phyloP scores from a whole-genome alignment of 2,888 invertebrate genomes.

The Synergus japonicus region DNA sequence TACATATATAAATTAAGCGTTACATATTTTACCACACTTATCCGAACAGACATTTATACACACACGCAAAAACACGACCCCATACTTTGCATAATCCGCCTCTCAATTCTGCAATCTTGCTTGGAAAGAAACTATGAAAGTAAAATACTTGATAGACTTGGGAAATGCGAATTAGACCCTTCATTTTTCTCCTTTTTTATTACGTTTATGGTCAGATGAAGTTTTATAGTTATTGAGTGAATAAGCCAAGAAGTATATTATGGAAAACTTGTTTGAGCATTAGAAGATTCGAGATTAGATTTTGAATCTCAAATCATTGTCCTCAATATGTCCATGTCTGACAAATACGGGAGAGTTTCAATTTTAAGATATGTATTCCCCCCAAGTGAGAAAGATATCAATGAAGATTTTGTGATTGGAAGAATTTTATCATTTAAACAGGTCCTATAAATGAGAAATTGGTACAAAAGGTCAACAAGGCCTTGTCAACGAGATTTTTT shows the following conservation, averaged over 20 bases:
- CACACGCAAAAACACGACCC: conserved; percentile 31
- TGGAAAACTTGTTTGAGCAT: too few relatives aligned
- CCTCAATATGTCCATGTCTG: conserved; percentile 7
- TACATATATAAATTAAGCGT: conserved; percentile 1
- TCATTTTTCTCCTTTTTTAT: conserved; percentile 17
- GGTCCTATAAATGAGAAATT: background rate
- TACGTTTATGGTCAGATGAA: background rate
- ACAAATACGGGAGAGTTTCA: background rate
- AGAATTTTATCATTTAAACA: background rate
- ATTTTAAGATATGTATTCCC: too few relatives aligned
- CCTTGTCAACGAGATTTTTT: conserved; percentile 8
- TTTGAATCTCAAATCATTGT: conserved; percentile 19
- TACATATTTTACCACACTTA: conserved; percentile 31
- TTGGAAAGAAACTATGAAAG: conserved; percentile 35
- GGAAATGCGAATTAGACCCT: conserved; percentile 7
- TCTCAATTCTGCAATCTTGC: conserved; percentile 26
- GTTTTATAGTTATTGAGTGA: background rate
- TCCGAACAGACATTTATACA: conserved; percentile 11
- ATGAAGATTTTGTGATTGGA: background rate
- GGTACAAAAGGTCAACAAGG: background rate
- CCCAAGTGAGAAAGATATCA: background rate
- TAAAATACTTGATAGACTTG: conserved; percentile 8
- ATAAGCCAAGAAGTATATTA: too few relatives aligned
- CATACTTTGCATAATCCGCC: conserved; percentile 35
- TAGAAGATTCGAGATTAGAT: conserved; percentile 11